phyloP scores from a whole-genome alignment of 2,888 invertebrate species.

The Agrenia bidenticulata region DNA sequence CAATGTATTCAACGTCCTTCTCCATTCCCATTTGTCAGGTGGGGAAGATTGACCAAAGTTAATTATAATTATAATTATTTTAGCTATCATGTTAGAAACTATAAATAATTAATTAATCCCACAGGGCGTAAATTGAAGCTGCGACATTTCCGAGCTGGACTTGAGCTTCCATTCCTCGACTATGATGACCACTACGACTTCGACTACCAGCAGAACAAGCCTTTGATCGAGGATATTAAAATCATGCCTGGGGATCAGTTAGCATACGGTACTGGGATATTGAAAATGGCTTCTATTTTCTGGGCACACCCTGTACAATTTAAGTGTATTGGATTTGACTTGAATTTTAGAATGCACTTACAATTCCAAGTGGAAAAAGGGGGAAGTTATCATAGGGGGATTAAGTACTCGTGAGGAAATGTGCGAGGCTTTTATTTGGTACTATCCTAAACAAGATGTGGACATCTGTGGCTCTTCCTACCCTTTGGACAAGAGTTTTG shows the following conservation, averaged over 20 bases:
- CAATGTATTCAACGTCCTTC: constrained; percentile 10
- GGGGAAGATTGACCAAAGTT: neutral
- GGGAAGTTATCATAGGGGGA: neutral
- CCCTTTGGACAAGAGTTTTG: neutral
- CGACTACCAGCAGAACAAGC: constrained; percentile 35
- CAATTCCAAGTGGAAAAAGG: constrained; percentile 7
- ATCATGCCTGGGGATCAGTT: constrained; percentile 39
- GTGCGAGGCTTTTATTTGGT: constrained; percentile 13
- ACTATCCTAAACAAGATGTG: constrained; percentile 10
- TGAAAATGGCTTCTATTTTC: too few species aligned
- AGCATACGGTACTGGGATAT: constrained; percentile 23
- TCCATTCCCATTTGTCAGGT: constrained; percentile 15
- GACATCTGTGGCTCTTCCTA: neutral
- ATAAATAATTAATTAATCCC: constrained; percentile 59
- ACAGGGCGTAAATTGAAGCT: constrained; percentile 56
- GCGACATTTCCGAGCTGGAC: constrained; percentile 29
- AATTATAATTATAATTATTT: neutral
- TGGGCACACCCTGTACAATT: too few species aligned
- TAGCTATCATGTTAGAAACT: too few species aligned
- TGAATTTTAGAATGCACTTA: constrained; percentile 12
- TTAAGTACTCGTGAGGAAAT: constrained; percentile 10
- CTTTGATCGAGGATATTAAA: constrained; percentile 12
- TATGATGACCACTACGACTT: constrained; percentile 39
- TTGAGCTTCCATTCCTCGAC: constrained; percentile 39
- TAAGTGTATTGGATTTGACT: neutral